Base-by-base conservation (phyloP, 2,113 vertebrate species). In the Stercorarius parasiticus region DNA sequence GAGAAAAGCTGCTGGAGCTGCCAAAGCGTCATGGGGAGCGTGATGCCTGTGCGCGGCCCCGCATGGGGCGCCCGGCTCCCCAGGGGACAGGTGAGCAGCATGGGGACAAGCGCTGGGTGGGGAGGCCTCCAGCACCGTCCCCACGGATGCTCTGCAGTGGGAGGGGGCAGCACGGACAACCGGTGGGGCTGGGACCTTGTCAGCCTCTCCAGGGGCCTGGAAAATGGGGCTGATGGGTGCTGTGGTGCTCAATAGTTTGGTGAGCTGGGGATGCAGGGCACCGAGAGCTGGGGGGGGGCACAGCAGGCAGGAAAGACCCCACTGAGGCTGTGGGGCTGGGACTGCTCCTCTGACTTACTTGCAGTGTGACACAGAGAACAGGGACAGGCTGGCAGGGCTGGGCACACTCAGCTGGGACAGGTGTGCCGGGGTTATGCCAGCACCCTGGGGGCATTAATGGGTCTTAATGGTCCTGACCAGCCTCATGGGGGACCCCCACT, bases 1-100 rank as follows among this genome's bases (percentile, higher is more conserved):
- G 40, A 91, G 91, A 93, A 91, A 96, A 96, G 78, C 94, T 94
- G 38, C 47, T 3, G 13, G 91, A 80, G 84, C 82, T 91, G 87
- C 82, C 87, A 93, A 94, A 50, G 87, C 36, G 1, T 52, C 73
- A 1, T 53, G 82, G 84, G 58, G 91, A 79, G 77, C 0, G 0
- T 69, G 72, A 70, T 70, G 84, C 69, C 47, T 66, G 50, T 53
- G 55, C 64, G 72, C 58, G 58, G 83, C 91, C 38, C 55, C 5
- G 6, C 9, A 7, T 62, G 89, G 83, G 79, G 55, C 2, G 2
- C 17, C 58, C 7, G 2, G 58, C 88, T 96, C 93, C 82, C 59
- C 88, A n/a, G 82, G 90, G 76, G 21, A 90, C 64, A 77, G 80
- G 71, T 95, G 94, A 92, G 73, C 50, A n/a, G 21, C 83, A 6